phyloP scores from a whole-genome alignment of 2,113 vertebrate genomes.

The Dascyllus trimaculatus region DNA sequence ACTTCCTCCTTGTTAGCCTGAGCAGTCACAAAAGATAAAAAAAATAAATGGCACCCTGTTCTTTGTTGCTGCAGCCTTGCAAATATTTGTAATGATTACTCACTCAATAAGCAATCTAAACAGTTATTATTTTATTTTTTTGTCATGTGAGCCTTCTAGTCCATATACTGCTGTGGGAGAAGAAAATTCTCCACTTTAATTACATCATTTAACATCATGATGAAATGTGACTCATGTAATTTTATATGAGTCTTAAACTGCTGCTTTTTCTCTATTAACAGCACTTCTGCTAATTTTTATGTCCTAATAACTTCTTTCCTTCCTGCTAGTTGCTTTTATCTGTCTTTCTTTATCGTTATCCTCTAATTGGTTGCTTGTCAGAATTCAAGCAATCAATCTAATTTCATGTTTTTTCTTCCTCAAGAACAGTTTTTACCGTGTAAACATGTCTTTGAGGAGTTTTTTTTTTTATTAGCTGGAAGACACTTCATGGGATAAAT shows the following conservation, averaged over 20 bases:
- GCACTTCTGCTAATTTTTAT: not conserved
- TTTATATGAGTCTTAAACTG: too few relatives aligned
- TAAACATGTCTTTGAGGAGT: too few relatives aligned
- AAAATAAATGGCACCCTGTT: conserved; percentile 14
- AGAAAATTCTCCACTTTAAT: not conserved
- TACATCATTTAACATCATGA: not conserved
- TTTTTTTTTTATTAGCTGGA: too few relatives aligned
- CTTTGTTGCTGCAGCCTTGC: conserved; percentile 31
- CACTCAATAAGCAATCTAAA: conserved; percentile 5
- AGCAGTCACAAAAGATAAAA: conserved; percentile 35
- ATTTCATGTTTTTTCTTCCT: too few relatives aligned
- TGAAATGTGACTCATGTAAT: too few relatives aligned
- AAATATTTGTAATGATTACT: conserved; percentile 36
- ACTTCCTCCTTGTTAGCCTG: conserved; percentile 49
- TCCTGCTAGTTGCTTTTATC: not conserved
- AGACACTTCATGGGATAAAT: too few relatives aligned
- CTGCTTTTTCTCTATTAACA: too few relatives aligned
- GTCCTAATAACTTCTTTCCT: not conserved
- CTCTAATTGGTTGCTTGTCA: not conserved
- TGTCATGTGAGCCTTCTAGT: not conserved
- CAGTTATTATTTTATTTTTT: conserved; percentile 1
- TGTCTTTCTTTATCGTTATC: not conserved
- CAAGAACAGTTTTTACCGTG: too few relatives aligned
- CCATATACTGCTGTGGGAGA: not conserved
- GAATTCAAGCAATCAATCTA: too few relatives aligned